Evolutionary conservation across 92 coral and sea anemone genomes (phyloP).

Genomic region (Muricea muricata): DNA sequence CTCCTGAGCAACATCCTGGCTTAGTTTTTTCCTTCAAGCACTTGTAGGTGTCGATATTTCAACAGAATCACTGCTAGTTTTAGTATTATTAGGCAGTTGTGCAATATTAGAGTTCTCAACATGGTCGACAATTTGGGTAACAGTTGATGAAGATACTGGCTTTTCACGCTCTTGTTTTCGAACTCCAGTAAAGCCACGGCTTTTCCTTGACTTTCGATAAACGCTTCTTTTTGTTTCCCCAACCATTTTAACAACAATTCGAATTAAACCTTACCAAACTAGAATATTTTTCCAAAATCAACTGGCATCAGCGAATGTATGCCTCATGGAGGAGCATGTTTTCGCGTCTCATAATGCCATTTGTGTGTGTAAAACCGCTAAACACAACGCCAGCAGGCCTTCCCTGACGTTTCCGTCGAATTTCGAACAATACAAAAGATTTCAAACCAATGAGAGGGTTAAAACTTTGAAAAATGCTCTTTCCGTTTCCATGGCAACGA

Average conservation of each 20-base stretch:
- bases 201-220: too few relatives aligned
- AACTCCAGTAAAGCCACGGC: too few relatives aligned
- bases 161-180: not conserved
- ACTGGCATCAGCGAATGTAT: too few relatives aligned
- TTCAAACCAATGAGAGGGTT: too few relatives aligned
- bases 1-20: conserved; percentile 16
- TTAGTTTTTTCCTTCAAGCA: conserved; percentile 39
- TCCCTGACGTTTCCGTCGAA: not conserved
- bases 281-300: not conserved
- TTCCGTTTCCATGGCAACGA: too few relatives aligned
- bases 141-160: not conserved
- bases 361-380: not conserved
- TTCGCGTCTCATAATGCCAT: not conserved
- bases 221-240: not conserved
- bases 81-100: conserved; percentile 16
- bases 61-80: too few relatives aligned
- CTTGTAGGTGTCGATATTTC: conserved; percentile 6
- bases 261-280: conserved; percentile 6
- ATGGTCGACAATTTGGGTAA: not conserved
- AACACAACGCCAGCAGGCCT: conserved; percentile 19
- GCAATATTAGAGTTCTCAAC: not conserved
- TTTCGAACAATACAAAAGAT: conserved; percentile 1
- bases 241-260: too few relatives aligned
- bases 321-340: conserved; percentile 8
- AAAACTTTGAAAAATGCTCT: too few relatives aligned